Base-by-base conservation (phyloP, 2,113 vertebrate species). In the Sturnus vulgaris region DNA sequence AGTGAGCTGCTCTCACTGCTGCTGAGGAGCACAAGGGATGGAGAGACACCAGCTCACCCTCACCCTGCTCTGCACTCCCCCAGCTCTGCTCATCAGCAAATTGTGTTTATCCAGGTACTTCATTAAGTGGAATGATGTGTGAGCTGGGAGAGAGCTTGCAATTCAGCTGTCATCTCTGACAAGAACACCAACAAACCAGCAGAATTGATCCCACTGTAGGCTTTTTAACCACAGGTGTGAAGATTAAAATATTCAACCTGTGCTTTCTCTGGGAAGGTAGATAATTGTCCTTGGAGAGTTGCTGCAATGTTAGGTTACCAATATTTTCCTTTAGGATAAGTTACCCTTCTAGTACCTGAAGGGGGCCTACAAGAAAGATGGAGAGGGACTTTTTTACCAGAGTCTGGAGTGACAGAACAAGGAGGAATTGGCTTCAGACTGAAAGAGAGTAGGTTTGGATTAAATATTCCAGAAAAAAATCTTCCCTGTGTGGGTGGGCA, bases 1-100 rank as follows among this genome's bases (percentile, higher is more conserved):
- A 90, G 83, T 0, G 46, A 92, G 90, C 85, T 91, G 88, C 89
- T 96, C 55, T 50, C 49, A 15, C 13, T 50, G 49, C 49, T 50
- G 73, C 90, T 97, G 95, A 97, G 88, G 96, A 97, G 94, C 92
- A 60, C 86, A 9, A 11, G 53, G 95, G 93, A 76, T 9, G n/a
- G 80, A 39, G 24, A 95, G 95, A 88, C 97, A 95, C 69, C 94
- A 91, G 96, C 95, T 95, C 96, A 50, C 10, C 22, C 71, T 94
- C 35, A 9, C 53, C 25, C 23, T 49, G 92, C 90, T 93, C 90
- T 89, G 66, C 16, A 2, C 76, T 93, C 35, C 69, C 64, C 42
- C 91, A 47, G 60, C 84, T 69, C 82, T 55, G 44, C 57, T 71
- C 49, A 53, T 18, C 89, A 49, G 61, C 40, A 23, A 56, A 28